Evolutionary conservation across 2,113 vertebrate species (phyloP), one percentile per base, ranked within the genome.

Genomic region (Upupa epops): DNA sequence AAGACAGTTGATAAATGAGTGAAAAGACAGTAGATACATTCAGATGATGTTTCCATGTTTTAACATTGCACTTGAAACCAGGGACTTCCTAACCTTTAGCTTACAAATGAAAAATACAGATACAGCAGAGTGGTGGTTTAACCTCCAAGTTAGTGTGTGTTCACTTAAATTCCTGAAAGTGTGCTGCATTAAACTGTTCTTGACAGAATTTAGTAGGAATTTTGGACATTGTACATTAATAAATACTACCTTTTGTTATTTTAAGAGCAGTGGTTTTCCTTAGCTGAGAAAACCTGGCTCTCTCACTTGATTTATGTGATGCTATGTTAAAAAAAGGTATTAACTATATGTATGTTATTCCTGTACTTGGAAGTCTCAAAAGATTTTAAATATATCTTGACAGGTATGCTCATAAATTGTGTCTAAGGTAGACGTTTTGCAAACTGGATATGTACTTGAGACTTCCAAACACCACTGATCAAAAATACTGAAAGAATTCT

Each of bases 401-500:
- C 93, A 94, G 66, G 8, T 78, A 85, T 32, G 66, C 48, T 90
- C 86, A 94, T 96, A 96, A 95, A 95, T 95, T 63, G 42, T 85
- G 45, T 65, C 58, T 78, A 85, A 92, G 91, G 94, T 93, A 95
- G 93, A 89, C 40, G 31, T 86, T 93, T 93, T 96, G 93, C 89
- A 83, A 91, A 88, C 69, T 92, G 78, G 72, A 78, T 82, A 78
- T 83, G 78, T 84, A 91, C 48, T 32, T 51, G 31, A 92, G 86
- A 52, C 89, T 94, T 96, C 90, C 94, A 95, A 95, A 95, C 45
- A 80, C 37, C 90, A 92, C 83, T 89, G 95, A 95, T 94, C 88
- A 94, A 92, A 95, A 94, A 87, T 77, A 64, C 64, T 89, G 93
- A 65, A 40, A 80, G 48, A 95, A 90, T 73, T 89, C 80, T 94